Evolutionary conservation across 2,113 vertebrate species (phyloP).

Genomic region (Siphamia tubifer): DNA sequence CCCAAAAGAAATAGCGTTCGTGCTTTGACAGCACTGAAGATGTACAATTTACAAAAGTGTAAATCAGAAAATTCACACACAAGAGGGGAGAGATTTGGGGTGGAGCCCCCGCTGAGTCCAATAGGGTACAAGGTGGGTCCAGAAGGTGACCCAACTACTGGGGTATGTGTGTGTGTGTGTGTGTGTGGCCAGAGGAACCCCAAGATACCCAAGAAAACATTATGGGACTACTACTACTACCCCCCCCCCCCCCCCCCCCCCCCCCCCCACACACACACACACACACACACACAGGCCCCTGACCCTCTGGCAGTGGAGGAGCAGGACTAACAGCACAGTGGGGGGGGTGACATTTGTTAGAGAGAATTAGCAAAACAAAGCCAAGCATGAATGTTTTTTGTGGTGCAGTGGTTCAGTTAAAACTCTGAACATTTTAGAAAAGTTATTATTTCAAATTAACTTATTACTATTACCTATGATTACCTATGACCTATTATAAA

Average conservation of each 20-base stretch:
- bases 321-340: too few relatives aligned
- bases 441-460: not conserved
- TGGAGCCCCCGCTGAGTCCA: constrained; percentile 69
- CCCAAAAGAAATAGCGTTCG: constrained; percentile 72
- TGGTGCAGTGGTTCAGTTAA: not conserved
- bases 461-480: too few relatives aligned
- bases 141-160: constrained; percentile 54
- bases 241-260: too few relatives aligned
- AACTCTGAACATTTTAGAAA: not conserved
- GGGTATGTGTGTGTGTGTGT: too few relatives aligned
- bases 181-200: constrained; percentile 36
- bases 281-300: too few relatives aligned
- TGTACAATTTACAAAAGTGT: constrained; percentile 73
- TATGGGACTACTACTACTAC: constrained; percentile 40
- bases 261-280: too few relatives aligned
- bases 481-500: too few relatives aligned
- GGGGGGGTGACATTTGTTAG: not conserved
- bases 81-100: constrained; percentile 71
- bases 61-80: constrained; percentile 72
- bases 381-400: not conserved
- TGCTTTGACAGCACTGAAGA: constrained; percentile 68
- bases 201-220: constrained; percentile 66
- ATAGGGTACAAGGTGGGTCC: constrained; percentile 66
- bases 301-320: too few relatives aligned
- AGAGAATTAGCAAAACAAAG: not conserved